phyloP scores from a whole-genome alignment of 2,797 vertebrate genomes.

The Synanceia verrucosa region DNA sequence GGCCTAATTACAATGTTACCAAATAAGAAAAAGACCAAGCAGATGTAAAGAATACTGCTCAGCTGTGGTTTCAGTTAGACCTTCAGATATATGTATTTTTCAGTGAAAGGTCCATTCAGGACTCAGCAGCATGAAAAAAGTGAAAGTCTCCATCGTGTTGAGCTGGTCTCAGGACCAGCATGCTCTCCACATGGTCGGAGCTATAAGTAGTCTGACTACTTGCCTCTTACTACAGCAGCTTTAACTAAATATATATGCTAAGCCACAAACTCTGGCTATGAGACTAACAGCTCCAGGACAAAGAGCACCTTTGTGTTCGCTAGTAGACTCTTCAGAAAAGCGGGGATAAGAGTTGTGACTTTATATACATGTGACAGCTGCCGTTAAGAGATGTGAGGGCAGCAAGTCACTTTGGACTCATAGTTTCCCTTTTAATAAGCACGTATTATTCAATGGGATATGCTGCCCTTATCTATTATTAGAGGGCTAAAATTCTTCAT shows the following conservation, averaged over 20 bases:
- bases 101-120: neutral
- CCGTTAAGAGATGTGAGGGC: constrained; percentile 38
- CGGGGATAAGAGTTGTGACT: constrained; percentile 41
- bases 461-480: neutral
- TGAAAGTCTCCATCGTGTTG: constrained; percentile 22
- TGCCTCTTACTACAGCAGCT: constrained; percentile 39
- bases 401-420: constrained; percentile 38
- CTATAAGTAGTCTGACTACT: constrained; percentile 31
- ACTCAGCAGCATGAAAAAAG: constrained; percentile 7
- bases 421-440: constrained; percentile 17
- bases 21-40: neutral
- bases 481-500: neutral
- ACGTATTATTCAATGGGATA: constrained; percentile 17
- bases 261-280: constrained; percentile 54
- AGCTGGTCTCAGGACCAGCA: constrained; percentile 30
- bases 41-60: neutral
- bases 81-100: neutral
- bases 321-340: constrained; percentile 27
- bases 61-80: neutral
- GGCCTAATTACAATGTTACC: neutral
- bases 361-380: constrained; percentile 33
- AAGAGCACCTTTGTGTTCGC: constrained; percentile 46
- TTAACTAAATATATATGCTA: constrained; percentile 42
- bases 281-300: constrained; percentile 58
- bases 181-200: constrained; percentile 57